phyloP scores from a whole-genome alignment of 1,140 invertebrate genomes.

The Eumeta japonica region DNA sequence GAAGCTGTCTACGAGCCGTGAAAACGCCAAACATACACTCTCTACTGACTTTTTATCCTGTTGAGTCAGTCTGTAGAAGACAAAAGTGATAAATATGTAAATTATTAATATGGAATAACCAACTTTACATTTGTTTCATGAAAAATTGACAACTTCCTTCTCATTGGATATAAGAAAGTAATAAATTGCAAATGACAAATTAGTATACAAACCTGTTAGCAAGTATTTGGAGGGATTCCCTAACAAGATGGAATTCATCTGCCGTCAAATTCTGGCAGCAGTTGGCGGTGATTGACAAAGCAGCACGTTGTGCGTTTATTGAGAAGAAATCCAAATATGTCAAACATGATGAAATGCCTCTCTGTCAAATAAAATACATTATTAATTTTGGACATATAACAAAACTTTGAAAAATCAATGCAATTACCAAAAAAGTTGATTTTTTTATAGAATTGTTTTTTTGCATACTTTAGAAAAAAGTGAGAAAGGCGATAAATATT shows the following conservation, averaged over 20 bases:
- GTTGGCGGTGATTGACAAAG: conserved; percentile 92
- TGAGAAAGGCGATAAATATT: too few species aligned
- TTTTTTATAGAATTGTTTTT: too few species aligned
- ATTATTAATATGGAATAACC: too few species aligned
- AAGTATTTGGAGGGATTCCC: conserved; percentile 83
- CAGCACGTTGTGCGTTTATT: conserved; percentile 92
- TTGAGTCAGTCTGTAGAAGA: conserved; percentile 71
- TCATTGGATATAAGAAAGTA: too few species aligned
- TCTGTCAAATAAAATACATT: conserved; percentile 61
- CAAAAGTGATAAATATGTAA: too few species aligned
- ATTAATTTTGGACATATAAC: conserved; percentile 3
- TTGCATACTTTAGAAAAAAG: too few species aligned
- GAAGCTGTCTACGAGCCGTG: conserved; percentile 93
- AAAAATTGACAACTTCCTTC: too few species aligned
- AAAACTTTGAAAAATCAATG: too few species aligned
- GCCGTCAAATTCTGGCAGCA: conserved; percentile 91
- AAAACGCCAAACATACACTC: conserved; percentile 94
- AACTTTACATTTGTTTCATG: too few species aligned
- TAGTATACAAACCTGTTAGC: conserved; percentile 60
- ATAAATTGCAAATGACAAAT: conserved; percentile 1
- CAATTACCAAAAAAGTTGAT: too few species aligned
- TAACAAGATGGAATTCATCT: conserved; percentile 91
- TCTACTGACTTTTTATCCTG: conserved; percentile 98
- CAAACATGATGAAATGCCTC: conserved; percentile 91
- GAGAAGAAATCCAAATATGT: conserved; percentile 98